Evolutionary conservation across 2,888 invertebrate genomes (phyloP), one percentile per base, ranked within the genome.

Genomic region (Melipona beecheii): DNA sequence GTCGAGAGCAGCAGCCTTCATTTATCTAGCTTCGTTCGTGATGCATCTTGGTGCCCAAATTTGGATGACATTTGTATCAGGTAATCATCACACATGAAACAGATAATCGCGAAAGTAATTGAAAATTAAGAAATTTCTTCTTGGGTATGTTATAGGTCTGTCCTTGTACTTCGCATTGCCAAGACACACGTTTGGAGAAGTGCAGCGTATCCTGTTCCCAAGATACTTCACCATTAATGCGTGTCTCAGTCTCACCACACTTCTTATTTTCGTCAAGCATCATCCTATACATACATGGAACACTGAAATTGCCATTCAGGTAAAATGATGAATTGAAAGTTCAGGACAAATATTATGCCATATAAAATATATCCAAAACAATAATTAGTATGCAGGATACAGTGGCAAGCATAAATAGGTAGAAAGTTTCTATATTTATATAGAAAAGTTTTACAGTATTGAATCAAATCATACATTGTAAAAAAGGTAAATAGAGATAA

Each of bases 61-160:
- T 87, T 98, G 98, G 98, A 98, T 98, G 97, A 98, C 98, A 19
- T 97, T 98, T 92, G 96, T 98, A 56, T 98, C 98, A 92, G 97
- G 97, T 97, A 94, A 95, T 52, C 27, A 3, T 1, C 2, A 49
- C n/a, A 50, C 0, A 19, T 15, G 1, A 54, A n/a, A 27, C 19
- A 15, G 17, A 24, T 62, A 31, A 73, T 31, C 19, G 5, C 2
- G 24, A n/a, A 58, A 24, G 24, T 58, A 11, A 36, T 3, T 24
- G n/a, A 27, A 72, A 13, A 21, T 43, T 43, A 21, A 49, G 9
- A 31, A 58, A 54, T 65, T 52, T 1, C 27, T 19, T 27, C 36
- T 60, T 84, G 74, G 36, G 94, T 95, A 13, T 31, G 31, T 31
- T 31, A 19, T 95, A 98, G 98, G 98, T 87, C 95, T 98, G 75